phyloP scores from a whole-genome alignment of 1,140 invertebrate genomes.

The Trichonephila clavata region DNA sequence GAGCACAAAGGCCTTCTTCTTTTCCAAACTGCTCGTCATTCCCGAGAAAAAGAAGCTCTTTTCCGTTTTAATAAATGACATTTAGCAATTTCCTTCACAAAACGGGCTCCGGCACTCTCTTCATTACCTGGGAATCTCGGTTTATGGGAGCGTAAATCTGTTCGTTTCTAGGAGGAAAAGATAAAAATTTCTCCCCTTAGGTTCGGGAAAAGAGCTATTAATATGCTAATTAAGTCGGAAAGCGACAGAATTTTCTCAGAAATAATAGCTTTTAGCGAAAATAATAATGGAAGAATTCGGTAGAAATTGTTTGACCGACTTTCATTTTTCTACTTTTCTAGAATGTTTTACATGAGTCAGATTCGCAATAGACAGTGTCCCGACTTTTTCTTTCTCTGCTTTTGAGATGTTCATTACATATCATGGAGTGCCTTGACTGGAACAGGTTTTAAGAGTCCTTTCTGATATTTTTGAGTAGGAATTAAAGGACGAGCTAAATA shows the following conservation, averaged over 20 bases:
- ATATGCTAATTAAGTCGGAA: slow-evolving; percentile 49
- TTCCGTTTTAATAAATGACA: slow-evolving; percentile 38
- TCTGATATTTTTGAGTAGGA: no score
- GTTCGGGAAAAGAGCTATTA: slow-evolving; percentile 51
- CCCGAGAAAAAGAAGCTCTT: not conserved
- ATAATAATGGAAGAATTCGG: not conserved
- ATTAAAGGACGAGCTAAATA: no score
- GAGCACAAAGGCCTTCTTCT: not conserved
- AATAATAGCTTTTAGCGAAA: slow-evolving; percentile 12
- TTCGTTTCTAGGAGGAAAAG: not conserved
- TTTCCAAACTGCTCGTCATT: not conserved
- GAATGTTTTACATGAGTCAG: no score
- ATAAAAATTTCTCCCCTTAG: not conserved
- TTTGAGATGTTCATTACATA: no score
- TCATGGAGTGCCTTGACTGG: no score
- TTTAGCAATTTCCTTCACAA: not conserved
- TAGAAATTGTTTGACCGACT: not conserved
- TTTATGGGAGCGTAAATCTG: slow-evolving; percentile 37
- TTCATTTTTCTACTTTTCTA: not conserved
- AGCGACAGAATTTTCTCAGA: not conserved
- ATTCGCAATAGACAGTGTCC: no score
- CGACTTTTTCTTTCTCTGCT: no score
- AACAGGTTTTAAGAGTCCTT: no score
- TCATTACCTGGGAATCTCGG: not conserved
- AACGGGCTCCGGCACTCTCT: not conserved